These are phyloP conservation scores for Periophthalmodon schlosseri DNA, from an alignment of 2,113 vertebrate species.

Conservation along the genomic window DNA sequence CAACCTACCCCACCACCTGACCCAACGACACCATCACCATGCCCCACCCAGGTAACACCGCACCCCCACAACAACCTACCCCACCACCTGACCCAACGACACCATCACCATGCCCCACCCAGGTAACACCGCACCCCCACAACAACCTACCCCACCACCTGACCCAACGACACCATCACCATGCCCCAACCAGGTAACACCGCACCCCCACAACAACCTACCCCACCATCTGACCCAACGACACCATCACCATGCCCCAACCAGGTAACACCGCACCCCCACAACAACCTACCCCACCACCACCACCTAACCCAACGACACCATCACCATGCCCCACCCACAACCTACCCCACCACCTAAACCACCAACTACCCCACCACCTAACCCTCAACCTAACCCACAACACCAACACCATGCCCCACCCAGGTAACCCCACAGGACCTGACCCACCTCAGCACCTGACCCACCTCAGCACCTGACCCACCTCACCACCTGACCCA, in stretches of 20 bases:
- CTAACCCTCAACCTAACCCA: too few species aligned
- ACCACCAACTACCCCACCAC: conserved; percentile 52
- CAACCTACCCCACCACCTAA: conserved; percentile 52
- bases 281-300: background rate
- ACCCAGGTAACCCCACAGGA: conserved; percentile 79
- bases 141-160: background rate
- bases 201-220: too few species aligned
- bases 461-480: too few species aligned
- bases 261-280: conserved; percentile 74
- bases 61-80: too few species aligned
- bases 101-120: conserved; percentile 78
- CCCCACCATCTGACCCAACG: conserved; percentile 68
- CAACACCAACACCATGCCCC: conserved; percentile 80
- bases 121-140: conserved; percentile 75
- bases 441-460: too few species aligned
- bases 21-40: conserved; percentile 51
- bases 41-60: background rate
- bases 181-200: background rate
- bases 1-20: background rate
- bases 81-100: conserved; percentile 83
- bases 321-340: background rate
- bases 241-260: conserved; percentile 79
- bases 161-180: conserved; percentile 53
- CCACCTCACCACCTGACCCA: too few species aligned
- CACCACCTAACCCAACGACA: conserved; percentile 51